These are phyloP conservation scores for Trachelus tabidus DNA, from an alignment of 2,888 invertebrate genomes.

Conservation along the genomic window DNA sequence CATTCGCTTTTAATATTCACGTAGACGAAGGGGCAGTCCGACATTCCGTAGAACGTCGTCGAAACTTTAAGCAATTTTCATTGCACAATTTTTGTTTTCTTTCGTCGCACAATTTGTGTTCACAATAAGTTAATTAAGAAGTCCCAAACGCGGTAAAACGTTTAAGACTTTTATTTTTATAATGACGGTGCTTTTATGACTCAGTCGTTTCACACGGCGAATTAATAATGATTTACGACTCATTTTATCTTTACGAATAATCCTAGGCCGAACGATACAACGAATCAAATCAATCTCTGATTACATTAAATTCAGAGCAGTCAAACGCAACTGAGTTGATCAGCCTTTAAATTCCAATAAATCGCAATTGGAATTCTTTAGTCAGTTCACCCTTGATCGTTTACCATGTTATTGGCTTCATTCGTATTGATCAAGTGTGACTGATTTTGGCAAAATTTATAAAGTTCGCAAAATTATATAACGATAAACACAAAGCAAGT, in stretches of 20 bases:
- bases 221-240: not conserved
- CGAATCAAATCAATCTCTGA: not conserved
- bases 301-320: not conserved
- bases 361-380: not conserved
- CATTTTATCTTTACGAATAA: not conserved
- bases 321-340: not conserved
- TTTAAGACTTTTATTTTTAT: not conserved
- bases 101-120: not conserved
- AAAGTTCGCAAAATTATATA: not conserved
- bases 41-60: not conserved
- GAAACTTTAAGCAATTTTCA: not conserved
- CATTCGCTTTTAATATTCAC: conserved; percentile 4
- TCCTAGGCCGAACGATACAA: not conserved
- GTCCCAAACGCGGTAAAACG: not conserved
- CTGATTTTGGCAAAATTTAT: not conserved
- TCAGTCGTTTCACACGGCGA: not conserved
- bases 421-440: not conserved
- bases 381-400: not conserved
- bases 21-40: not conserved
- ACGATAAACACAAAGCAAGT: not conserved
- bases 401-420: not conserved
- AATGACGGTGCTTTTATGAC: not conserved
- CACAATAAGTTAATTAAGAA: not conserved
- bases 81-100: not conserved
- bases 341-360: not conserved